Evolutionary conservation across 2,888 invertebrate species (phyloP), one percentile per base, ranked within the genome.

Genomic region (Chromoteleia sp.): DNA sequence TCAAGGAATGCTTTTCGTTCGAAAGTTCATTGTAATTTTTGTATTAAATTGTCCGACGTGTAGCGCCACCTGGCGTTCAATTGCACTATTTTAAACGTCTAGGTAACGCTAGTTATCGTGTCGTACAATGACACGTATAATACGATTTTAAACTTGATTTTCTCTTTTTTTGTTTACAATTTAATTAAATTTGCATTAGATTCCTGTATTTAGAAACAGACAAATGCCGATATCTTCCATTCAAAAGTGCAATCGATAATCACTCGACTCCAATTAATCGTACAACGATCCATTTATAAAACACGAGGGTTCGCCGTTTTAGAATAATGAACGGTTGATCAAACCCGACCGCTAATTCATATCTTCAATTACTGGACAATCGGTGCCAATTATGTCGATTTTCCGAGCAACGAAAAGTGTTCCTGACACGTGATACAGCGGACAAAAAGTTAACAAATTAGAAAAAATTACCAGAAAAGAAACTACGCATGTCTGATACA

Each of bases 271-370:
- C 45, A 70, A 56, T 70, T 58, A 58, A 70, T 70, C 45, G 45
- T 19, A 3, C 10, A 43, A 21, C 36, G 58, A 33, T 48, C n/a
- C 45, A 70, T 70, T 48, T 45, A 58, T 70, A 58, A 70, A 70
- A 58, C 39, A 36, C 15, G 50, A 48, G 58, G 50, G 59, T 21
- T 25, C 52, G 41, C 39, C 25, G 14, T 61, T 52, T 71, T 59
- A 41, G 41, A 71, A 71, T 2, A 25, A 25, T 25, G 2, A 6
- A 25, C 2, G 25, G 25, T 4, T 25, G 25, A 25, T 61, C 41
- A 59, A 59, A 61, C 41, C 41, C 30, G 10, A 71, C 50, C 48
- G 41, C 59, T 71, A 56, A 63, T 74, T 74, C 58, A 63, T 63
- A 36, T 45, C 21, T 33, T 52, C 56, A 36, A 56, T 74, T 56